A percentile compares a stretch with the other conserved stretches of the same genome.
These are phyloP conservation scores for Lagocephalus sceleratus DNA, from an alignment of 2,797 vertebrate species.

Conservation along the genomic window DNA sequence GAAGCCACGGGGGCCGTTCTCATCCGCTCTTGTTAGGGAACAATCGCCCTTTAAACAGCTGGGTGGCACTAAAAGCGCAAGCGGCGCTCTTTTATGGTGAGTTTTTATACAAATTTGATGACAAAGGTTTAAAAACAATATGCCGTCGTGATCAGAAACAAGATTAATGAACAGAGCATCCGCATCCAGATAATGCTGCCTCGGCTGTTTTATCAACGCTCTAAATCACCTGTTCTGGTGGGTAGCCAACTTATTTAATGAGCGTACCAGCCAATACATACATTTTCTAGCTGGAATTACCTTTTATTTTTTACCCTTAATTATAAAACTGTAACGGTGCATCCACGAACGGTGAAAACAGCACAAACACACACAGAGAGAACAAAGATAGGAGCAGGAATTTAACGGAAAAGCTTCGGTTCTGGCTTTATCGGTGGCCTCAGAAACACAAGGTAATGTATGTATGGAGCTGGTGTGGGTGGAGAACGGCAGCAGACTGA, in stretches of 20 bases:
- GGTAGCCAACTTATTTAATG: slow-evolving; percentile 35
- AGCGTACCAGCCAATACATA: slow-evolving; percentile 22
- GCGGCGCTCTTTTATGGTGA: slow-evolving; percentile 40
- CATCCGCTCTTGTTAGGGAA: slow-evolving; percentile 35
- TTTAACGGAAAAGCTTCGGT: slow-evolving; percentile 50
- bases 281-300: slow-evolving; percentile 30
- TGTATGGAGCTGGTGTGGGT: slow-evolving; percentile 39
- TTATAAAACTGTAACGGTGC: slow-evolving; percentile 16
- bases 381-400: slow-evolving; percentile 32
- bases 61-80: slow-evolving; percentile 34
- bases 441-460: slow-evolving; percentile 46
- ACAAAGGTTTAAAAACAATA: slow-evolving; percentile 17
- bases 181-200: slow-evolving; percentile 8
- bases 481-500: slow-evolving; percentile 45
- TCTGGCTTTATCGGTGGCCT: slow-evolving; percentile 41
- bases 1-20: slow-evolving; percentile 19
- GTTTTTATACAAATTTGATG: background rate
- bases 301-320: background rate
- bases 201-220: background rate
- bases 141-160: slow-evolving; percentile 18
- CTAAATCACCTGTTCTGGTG: slow-evolving; percentile 8
- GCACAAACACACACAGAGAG: slow-evolving; percentile 33
- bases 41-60: slow-evolving; percentile 52
- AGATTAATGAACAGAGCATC: slow-evolving; percentile 25
- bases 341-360: slow-evolving; percentile 46